Evolutionary conservation across 2,797 vertebrate species (phyloP), one percentile per base, ranked within the genome.

Genomic region (Argentina silus): DNA sequence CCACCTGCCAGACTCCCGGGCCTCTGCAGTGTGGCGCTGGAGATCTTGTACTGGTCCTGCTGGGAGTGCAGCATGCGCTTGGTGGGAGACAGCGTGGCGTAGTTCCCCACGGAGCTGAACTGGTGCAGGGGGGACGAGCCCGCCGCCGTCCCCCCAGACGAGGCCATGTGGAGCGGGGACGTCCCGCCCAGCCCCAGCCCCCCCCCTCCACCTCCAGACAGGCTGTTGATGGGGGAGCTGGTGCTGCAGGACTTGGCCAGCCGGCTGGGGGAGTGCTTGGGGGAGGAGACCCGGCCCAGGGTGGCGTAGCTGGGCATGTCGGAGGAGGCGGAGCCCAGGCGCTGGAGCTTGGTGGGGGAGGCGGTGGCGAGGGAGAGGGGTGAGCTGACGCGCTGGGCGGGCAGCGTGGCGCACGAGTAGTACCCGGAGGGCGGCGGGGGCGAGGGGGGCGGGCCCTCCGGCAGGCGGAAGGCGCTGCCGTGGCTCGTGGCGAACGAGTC

Each of bases 201-300:
- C 63, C 95, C 96, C 91, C 97, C 27, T 36, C 27, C 27, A 36
- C 27, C 27, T 36, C 27, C 56, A 19, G 56, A 59, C 55, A 57
- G 55, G 55, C 17, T 96, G 92, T 97, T 98, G 92, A 98, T 97
- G 86, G 97, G 97, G 60, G 97, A 99, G 86, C 97, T 98, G 87
- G 97, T 97, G 95, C 97, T 97, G 95, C 97, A 98, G 82, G 97
- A 98, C 93, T 98, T 98, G 91, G 97, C 97, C 73, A 98, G 96
- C 74, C 97, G 95, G 90, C 95, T 96, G 76, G 97, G 96, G 36
- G 97, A 98, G 90, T 97, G 96, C 91, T 98, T 98, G 85, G 97
- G 97, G 14, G 97, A 98, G 63, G 93, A 93, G 74, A 96, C 95
- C 83, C 97, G 94, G 90, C 96, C 96, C 70, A 96, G 93, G 65